Conservation (phyloP, 2,888 invertebrate genomes). For the Leptinotarsa rubiginosa region DNA sequence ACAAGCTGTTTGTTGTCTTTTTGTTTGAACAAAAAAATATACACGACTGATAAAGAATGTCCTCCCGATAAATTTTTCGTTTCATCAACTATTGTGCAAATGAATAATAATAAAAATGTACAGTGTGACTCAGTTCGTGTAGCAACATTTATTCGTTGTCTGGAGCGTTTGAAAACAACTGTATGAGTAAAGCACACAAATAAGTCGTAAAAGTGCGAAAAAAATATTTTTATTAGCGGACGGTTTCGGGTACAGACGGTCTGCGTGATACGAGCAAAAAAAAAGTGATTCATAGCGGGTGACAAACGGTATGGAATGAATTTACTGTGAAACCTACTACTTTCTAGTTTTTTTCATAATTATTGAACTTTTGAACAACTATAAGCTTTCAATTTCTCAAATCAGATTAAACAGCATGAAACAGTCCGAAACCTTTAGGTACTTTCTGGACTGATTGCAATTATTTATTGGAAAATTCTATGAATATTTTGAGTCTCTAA, state of each 20-base stretch:
- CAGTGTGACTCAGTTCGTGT: slow-evolving; percentile 30
- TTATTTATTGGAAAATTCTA: no score
- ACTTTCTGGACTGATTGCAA: no score
- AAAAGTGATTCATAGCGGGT: neutral
- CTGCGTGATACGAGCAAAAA: neutral
- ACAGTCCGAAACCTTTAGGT: no score
- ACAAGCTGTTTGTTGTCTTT: slow-evolving; percentile 28
- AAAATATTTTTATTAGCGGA: slow-evolving; percentile 25
- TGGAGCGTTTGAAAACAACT: slow-evolving; percentile 25
- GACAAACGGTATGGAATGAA: neutral
- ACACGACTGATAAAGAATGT: slow-evolving; percentile 31
- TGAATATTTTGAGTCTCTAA: no score
- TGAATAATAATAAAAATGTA: slow-evolving; percentile 27
- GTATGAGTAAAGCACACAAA: slow-evolving; percentile 24
- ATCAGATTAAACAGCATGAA: no score
- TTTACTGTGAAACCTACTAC: no score
- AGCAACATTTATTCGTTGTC: slow-evolving; percentile 30
- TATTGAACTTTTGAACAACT: no score
- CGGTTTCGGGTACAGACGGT: neutral
- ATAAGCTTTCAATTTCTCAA: no score
- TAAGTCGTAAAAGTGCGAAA: slow-evolving; percentile 26
- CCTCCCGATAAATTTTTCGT: slow-evolving; percentile 21
- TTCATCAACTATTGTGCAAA: slow-evolving; percentile 26
- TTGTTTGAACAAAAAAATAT: slow-evolving; percentile 36
- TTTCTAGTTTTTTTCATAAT: no score